Base-by-base conservation (phyloP, 2,797 vertebrate species). In the Avahi laniger region DNA sequence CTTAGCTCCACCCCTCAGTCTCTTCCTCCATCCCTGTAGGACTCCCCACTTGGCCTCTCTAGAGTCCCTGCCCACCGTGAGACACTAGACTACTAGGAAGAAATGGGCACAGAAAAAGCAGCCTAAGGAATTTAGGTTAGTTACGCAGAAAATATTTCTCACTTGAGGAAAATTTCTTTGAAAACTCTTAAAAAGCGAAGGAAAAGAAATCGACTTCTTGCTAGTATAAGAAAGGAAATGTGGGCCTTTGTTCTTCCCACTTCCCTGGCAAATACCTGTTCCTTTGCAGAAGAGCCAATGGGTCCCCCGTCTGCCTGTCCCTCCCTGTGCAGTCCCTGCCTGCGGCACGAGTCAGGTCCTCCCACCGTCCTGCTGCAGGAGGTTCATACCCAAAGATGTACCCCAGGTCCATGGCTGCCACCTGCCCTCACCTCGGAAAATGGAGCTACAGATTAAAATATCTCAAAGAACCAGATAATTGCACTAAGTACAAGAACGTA, bases 141-240 rank as follows among this genome's bases (percentile, higher is more conserved):
- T 30, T 28, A 20, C 48, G 14, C 8, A 43, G 33, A 89, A 88
- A 26, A 26, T 52, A 20, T 41, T 85, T 90, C 88, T 85, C 20
- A 78, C 14, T 76, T 67, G 33, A 92, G n/a, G 15, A 67, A n/a
- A n/a, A 57, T 89, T 92, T 93, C 73, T 85, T 5, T 35, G 65
- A 50, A 78, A 88, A 91, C 6, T 88, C 61, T 41, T 95, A 28
- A 85, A 88, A 59, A 75, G 38, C 61, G 65, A 70, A 75, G 67
- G 20, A 91, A 72, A 5, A 72, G n/a, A 93, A 81, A 63, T 69
- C 52, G 61, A 7, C 69, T 78, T 86, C 38, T 82, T 75, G 10
- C 59, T 43, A 15, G 10, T 30, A 18, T 41, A 46, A 90, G 54
- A 81, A 88, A 94, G 80, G 35, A 48, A 88, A 50, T 2, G 0